phyloP scores from a whole-genome alignment of 2,888 invertebrate genomes.

The Drosophila kanekoi region DNA sequence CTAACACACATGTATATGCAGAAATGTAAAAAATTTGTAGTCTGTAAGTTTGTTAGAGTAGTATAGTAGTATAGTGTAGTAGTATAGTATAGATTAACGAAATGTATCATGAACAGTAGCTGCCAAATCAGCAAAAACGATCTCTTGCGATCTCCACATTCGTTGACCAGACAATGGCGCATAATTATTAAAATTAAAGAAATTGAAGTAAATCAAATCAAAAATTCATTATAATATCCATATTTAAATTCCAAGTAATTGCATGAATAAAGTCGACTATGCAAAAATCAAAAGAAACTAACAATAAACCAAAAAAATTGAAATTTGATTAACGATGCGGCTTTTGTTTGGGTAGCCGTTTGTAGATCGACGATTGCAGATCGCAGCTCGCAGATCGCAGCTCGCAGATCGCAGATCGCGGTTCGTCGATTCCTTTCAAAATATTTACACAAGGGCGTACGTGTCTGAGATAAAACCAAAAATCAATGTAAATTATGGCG shows the following conservation, averaged over 20 bases:
- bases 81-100: neutral
- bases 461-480: constrained; percentile 27
- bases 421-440: constrained; percentile 57
- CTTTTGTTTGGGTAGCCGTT: constrained; percentile 37
- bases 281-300: constrained; percentile 29
- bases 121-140: neutral
- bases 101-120: neutral
- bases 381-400: constrained; percentile 8
- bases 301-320: neutral
- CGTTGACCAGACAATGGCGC: constrained; percentile 29
- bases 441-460: constrained; percentile 70
- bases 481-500: constrained; percentile 26
- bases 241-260: constrained; percentile 57
- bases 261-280: constrained; percentile 38
- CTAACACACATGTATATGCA: too few species aligned
- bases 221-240: constrained; percentile 50
- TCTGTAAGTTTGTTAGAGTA: neutral
- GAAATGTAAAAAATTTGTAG: neutral
- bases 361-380: constrained; percentile 22
- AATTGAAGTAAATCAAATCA: constrained; percentile 47
- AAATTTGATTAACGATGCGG: constrained; percentile 53
- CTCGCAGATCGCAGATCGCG: neutral
- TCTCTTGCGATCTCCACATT: constrained; percentile 5
- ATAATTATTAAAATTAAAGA: constrained; percentile 49
- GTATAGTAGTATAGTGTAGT: too few species aligned